Evolutionary conservation across 2,888 invertebrate genomes (phyloP).

Genomic region (Netelia fuscicornis): DNA sequence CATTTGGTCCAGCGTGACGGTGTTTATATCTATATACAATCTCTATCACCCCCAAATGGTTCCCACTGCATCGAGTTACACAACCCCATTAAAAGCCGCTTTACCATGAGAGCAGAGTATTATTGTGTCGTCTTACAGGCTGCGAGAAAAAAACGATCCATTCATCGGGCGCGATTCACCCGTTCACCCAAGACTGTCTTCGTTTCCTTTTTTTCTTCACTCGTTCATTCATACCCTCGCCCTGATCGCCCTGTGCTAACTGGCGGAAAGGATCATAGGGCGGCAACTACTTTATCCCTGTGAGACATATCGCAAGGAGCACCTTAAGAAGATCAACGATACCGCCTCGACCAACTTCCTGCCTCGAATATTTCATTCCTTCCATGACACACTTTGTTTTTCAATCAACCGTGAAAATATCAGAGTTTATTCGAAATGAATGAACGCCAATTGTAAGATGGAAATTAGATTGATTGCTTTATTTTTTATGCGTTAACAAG

Average conservation of each 20-base stretch:
- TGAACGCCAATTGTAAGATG: too few relatives aligned
- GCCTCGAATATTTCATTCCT: constrained; percentile 35
- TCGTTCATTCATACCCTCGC: constrained; percentile 56
- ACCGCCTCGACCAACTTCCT: constrained; percentile 64
- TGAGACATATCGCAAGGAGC: constrained; percentile 36
- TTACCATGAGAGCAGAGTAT: constrained; percentile 70
- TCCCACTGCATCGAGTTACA: constrained; percentile 84
- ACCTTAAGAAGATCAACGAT: constrained; percentile 62
- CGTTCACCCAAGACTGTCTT: constrained; percentile 68
- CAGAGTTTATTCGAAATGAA: too few relatives aligned
- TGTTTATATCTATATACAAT: constrained; percentile 3
- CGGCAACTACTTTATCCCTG: constrained; percentile 51
- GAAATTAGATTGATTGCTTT: too few relatives aligned
- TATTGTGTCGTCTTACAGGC: constrained; percentile 73
- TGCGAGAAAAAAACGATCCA: constrained; percentile 74
- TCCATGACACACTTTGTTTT: not conserved
- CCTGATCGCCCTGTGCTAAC: not conserved
- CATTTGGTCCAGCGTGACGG: constrained; percentile 33
- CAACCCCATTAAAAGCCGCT: constrained; percentile 71
- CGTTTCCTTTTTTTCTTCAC: constrained; percentile 35
- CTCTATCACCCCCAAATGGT: constrained; percentile 74
- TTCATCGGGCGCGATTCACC: constrained; percentile 78
- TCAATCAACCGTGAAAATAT: not conserved
- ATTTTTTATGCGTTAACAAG: too few relatives aligned
- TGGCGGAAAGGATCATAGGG: constrained; percentile 64